Percentiles rank a stretch among this genome's conserved stretches.
Evolutionary conservation across 2,797 vertebrate genomes (phyloP).

Genomic region (Poliocrania exsul): DNA sequence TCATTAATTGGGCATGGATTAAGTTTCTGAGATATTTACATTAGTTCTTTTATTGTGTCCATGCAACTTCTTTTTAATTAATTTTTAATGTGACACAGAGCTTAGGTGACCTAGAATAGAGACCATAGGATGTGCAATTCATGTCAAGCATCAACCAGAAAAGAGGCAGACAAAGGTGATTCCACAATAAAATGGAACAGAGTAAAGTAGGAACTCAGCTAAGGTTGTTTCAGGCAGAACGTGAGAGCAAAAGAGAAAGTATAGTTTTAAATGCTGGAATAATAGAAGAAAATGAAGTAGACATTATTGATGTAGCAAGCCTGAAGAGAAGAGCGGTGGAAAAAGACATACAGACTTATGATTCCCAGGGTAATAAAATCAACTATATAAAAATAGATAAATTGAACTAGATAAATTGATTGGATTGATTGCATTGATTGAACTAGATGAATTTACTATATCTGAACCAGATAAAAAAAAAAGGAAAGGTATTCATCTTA

Average conservation of each 20-base stretch:
- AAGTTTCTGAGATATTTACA: background rate
- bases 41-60: background rate
- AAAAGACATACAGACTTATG: background rate
- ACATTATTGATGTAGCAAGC: background rate
- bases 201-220: background rate
- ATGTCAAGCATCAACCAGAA: accelerated
- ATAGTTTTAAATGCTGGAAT: background rate
- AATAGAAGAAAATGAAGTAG: background rate
- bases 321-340: background rate
- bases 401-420: background rate
- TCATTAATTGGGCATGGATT: background rate
- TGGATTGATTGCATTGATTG: background rate
- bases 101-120: background rate
- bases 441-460: background rate
- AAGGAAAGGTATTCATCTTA: background rate
- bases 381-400: background rate
- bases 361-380: background rate
- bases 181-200: background rate
- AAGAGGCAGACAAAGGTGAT: background rate
- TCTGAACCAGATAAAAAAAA: background rate
- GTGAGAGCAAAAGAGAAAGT: background rate
- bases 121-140: background rate
- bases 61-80: background rate
- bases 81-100: background rate
- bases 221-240: background rate